Conservation (phyloP, 2,888 invertebrate species). For the Andrena hattorfiana region DNA sequence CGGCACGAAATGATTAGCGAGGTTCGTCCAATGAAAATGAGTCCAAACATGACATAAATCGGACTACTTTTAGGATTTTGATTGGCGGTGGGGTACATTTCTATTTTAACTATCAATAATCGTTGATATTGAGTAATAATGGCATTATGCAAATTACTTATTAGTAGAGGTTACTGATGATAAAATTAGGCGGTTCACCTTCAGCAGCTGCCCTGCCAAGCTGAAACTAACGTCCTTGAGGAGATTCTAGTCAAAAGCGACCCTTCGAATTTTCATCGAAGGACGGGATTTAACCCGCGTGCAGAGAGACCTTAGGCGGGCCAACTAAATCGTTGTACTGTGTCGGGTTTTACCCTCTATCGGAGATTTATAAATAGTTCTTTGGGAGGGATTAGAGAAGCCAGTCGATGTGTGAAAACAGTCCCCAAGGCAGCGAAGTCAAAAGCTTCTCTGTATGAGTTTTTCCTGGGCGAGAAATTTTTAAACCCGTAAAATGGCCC, state of each 20-base stretch:
- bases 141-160: too few species aligned
- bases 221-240: neutral
- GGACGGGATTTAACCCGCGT: conserved; percentile 30
- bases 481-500: too few species aligned
- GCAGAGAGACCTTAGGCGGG: conserved; percentile 26
- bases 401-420: conserved; percentile 9
- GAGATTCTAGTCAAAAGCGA: conserved; percentile 32
- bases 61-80: too few species aligned
- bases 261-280: conserved; percentile 18
- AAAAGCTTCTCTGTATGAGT: too few species aligned
- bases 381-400: conserved; percentile 32
- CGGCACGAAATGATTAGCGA: too few species aligned
- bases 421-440: neutral
- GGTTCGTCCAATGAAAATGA: too few species aligned
- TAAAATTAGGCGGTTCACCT: neutral
- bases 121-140: too few species aligned
- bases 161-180: too few species aligned
- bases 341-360: conserved; percentile 45
- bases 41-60: too few species aligned
- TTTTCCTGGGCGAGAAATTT: too few species aligned
- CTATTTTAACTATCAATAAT: too few species aligned
- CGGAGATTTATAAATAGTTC: conserved; percentile 60
- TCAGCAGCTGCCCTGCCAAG: neutral
- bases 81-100: too few species aligned
- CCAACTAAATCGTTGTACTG: conserved; percentile 45